These are phyloP conservation scores for Camarhynchus parvulus DNA, from an alignment of 2,113 vertebrate genomes.

Conservation along the genomic window DNA sequence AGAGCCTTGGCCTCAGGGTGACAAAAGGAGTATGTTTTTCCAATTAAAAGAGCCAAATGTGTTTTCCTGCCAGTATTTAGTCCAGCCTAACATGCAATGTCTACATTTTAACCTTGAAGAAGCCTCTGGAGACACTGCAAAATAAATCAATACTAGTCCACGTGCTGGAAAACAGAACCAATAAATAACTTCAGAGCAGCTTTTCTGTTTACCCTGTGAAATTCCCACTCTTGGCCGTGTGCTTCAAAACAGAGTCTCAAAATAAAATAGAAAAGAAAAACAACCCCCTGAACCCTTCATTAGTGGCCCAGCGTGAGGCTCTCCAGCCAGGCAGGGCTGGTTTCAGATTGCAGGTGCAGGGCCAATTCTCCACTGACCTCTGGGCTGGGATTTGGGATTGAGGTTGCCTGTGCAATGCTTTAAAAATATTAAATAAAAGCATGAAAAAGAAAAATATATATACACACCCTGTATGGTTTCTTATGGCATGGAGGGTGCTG, in stretches of 20 bases:
- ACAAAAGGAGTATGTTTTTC: conserved; percentile 59
- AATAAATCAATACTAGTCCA: conserved; percentile 50
- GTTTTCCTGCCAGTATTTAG: conserved; percentile 50
- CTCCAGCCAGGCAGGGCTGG: conserved; percentile 8
- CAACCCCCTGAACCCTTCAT: not conserved
- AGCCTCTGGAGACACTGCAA: conserved; percentile 37
- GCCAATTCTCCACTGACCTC: conserved; percentile 32
- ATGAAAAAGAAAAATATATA: no score
- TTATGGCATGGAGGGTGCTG: not conserved
- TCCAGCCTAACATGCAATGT: conserved; percentile 7
- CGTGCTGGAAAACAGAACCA: conserved; percentile 41
- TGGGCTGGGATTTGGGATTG: not conserved
- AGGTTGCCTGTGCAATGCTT: not conserved
- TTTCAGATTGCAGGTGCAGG: conserved; percentile 59
- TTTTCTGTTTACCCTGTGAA: conserved; percentile 41
- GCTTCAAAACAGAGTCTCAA: not conserved
- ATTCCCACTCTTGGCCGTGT: not conserved
- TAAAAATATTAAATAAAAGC: not conserved
- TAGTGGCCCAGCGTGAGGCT: not conserved
- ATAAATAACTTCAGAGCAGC: conserved; percentile 47
- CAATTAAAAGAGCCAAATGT: conserved; percentile 64
- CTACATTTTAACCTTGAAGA: conserved; percentile 61
- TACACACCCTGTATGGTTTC: not conserved
- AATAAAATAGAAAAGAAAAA: conserved; percentile 24
- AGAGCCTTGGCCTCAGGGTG: conserved; percentile 26